A percentile compares a stretch with the other conserved stretches of the same genome.
phyloP scores from a whole-genome alignment of 2,888 invertebrate species.

The Lepidocyrtoides sp. region DNA sequence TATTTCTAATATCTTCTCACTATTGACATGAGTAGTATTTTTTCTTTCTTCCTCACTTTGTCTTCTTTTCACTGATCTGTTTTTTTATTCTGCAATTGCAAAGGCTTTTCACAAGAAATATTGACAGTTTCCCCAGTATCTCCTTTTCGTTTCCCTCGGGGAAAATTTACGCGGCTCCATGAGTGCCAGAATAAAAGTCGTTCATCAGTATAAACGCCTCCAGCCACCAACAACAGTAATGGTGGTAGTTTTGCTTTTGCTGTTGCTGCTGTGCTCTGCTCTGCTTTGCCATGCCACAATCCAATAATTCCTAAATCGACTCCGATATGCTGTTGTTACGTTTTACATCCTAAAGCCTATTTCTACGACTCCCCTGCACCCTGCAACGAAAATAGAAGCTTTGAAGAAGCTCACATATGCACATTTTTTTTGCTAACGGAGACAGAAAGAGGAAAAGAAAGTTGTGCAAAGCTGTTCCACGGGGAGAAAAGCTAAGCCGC shows the following conservation, averaged over 20 bases:
- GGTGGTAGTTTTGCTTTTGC: constrained; percentile 21
- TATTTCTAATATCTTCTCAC: constrained; percentile 42
- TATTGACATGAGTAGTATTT: not conserved
- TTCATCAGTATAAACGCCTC: constrained; percentile 76
- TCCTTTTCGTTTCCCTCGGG: constrained; percentile 74
- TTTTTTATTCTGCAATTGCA: constrained; percentile 62
- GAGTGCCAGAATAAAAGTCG: constrained; percentile 76
- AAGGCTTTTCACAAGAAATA: constrained; percentile 66
- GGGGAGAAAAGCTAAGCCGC: constrained; percentile 29
- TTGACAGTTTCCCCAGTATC: constrained; percentile 71
- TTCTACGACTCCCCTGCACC: constrained; percentile 10
- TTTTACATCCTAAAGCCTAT: constrained; percentile 37
- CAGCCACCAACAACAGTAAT: constrained; percentile 52
- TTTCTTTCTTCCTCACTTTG: not conserved
- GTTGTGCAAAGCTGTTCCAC: constrained; percentile 25
- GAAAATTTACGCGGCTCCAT: constrained; percentile 79
- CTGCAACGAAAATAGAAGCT: not conserved
- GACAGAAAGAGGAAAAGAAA: constrained; percentile 21
- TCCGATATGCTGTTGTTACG: constrained; percentile 50
- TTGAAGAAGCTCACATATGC: constrained; percentile 1
- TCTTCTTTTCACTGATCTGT: constrained; percentile 36
- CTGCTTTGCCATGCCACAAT: constrained; percentile 63
- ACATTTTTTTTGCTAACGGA: not conserved
- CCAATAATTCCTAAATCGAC: constrained; percentile 73
- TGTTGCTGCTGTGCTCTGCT: constrained; percentile 36